Base-by-base conservation (phyloP, 2,888 invertebrate species). In the Pollenia labialis region DNA sequence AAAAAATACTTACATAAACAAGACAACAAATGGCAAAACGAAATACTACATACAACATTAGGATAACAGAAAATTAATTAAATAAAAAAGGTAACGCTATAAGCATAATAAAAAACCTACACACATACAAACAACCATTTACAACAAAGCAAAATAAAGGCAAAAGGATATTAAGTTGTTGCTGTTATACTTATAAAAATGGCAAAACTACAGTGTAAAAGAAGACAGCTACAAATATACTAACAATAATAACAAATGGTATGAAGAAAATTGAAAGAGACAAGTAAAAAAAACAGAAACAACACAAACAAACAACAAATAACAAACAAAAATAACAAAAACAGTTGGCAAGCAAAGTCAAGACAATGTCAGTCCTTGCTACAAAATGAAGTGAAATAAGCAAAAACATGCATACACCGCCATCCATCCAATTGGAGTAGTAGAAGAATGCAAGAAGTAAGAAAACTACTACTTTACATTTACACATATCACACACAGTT, bases 31-130 rank as follows among this genome's bases (percentile, higher is more conserved):
- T 69, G 46, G 64, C 18, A 56, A 23, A 68, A 54, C 23, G 42
- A 60, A 72, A 72, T 68, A 85, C 18, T 68, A 85, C 32, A 68
- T 71, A 71, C 42, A 62, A 69, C 52, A 68, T 44, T 46, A 60
- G n/a, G 18, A 69, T 10, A 58, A 72, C 40, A 76, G 44, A 81
- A 84, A 77, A 87, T 81, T 87, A 84, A 84, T 84, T 87, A 77
- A 87, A 81, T 81, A 81, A 77, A 84, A 74, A 82, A 84, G 72
- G 84, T 84, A 87, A 84, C 46, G 77, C 77, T 74, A 52, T 62
- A 77, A 87, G 81, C 77, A 77, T 79, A 81, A 81, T 69, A 74
- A 84, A 81, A 72, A 6, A 60, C n/a, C n/a, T 4, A 16, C 23
- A 23, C 23, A 16, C 46, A 58, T 6, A 80, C 50, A 56, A 50